Evolutionary conservation across 2,888 invertebrate genomes (phyloP).

Genomic region (Chloroclysta siterata): DNA sequence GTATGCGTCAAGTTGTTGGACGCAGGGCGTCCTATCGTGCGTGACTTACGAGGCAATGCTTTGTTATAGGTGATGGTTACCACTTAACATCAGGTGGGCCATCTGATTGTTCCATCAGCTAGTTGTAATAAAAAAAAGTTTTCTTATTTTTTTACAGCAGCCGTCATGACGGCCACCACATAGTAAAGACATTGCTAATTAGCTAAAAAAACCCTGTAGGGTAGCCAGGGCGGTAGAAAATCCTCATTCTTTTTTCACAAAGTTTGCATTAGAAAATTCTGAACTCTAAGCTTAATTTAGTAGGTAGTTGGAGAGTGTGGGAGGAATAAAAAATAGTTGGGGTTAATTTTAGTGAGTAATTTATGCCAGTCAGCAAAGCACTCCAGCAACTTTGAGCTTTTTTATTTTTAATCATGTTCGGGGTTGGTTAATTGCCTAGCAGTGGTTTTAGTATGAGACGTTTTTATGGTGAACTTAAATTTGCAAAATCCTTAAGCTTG

Average conservation of each 20-base stretch:
- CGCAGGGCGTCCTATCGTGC: no score
- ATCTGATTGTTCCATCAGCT: no score
- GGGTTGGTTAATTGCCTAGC: background rate
- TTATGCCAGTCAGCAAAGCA: constrained; percentile 36
- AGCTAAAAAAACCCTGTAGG: constrained; percentile 50
- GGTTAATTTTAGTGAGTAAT: constrained; percentile 47
- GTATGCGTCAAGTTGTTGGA: no score
- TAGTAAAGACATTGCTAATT: constrained; percentile 49
- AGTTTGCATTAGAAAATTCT: constrained; percentile 50
- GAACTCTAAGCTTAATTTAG: constrained; percentile 46
- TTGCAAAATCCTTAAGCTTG: no score
- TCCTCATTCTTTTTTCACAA: constrained; percentile 44
- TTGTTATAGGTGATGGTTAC: no score
- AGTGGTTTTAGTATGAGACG: background rate
- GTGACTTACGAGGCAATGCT: no score
- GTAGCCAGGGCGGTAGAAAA: constrained; percentile 36
- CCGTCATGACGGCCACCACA: background rate
- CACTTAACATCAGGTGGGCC: no score
- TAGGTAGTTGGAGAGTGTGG: constrained; percentile 41
- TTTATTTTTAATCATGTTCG: background rate
- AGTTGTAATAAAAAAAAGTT: no score
- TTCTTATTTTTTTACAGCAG: background rate
- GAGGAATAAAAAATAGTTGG: constrained; percentile 55
- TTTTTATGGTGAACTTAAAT: background rate
- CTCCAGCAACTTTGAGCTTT: background rate